Percentiles rank a stretch among this genome's conserved stretches.
Evolutionary conservation across 2,888 invertebrate genomes (phyloP).

Genomic region (Tanaodytes sp.): DNA sequence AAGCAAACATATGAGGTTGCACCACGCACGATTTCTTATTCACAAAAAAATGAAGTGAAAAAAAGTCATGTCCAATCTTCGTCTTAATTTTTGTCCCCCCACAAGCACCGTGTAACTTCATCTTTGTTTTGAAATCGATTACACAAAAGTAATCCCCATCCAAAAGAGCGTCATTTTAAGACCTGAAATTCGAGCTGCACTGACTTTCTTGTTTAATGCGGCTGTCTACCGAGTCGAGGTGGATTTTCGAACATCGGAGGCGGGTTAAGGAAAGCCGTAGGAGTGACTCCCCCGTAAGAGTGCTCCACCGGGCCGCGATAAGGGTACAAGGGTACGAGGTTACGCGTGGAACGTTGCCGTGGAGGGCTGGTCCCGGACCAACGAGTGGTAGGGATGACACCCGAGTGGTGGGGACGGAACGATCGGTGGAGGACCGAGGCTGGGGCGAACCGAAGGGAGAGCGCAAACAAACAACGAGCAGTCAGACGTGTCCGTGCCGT

Average conservation of each 20-base stretch:
- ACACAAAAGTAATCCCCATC: no score
- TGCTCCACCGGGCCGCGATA: conserved; percentile 62
- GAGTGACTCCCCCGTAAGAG: conserved; percentile 67
- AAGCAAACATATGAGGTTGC: no score
- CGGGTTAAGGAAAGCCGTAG: conserved; percentile 69
- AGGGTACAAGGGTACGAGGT: conserved; percentile 57
- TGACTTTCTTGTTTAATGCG: conserved; percentile 49
- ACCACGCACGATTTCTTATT: no score
- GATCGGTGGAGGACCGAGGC: conserved; percentile 50
- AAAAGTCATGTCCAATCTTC: no score
- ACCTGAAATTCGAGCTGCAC: conserved; percentile 42
- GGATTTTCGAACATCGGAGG: conserved; percentile 59
- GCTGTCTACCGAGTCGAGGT: conserved; percentile 44
- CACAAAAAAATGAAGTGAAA: no score
- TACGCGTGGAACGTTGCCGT: conserved; percentile 61
- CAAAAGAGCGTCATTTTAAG: conserved; percentile 42
- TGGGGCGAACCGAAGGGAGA: conserved; percentile 62
- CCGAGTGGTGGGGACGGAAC: conserved; percentile 56
- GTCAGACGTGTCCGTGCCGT: conserved; percentile 71
- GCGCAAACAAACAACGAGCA: conserved; percentile 61
- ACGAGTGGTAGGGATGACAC: conserved; percentile 60
- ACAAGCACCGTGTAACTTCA: no score
- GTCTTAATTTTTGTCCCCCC: no score
- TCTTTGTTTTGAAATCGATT: no score
- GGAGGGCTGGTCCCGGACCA: conserved; percentile 69